Base-by-base conservation (phyloP, 1,140 invertebrate genomes). In the Ctenoplectra terminalis region DNA sequence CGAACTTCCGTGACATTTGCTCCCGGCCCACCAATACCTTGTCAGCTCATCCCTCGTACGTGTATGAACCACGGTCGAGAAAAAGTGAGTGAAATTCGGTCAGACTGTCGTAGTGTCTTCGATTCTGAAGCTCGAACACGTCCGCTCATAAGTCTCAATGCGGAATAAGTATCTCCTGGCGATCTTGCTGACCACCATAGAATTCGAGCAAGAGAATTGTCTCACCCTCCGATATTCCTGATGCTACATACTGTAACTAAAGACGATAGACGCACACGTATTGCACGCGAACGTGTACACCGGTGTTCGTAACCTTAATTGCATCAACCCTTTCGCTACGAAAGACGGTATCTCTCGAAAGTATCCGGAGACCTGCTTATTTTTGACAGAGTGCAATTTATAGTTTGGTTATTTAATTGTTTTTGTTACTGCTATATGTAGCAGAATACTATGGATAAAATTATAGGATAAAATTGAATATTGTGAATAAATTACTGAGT, bases 111-210 rank as follows among this genome's bases (percentile, higher is more conserved):
- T 20, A 66, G 5, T 26, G 73, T 58, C 72, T 23, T 46, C 73
- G 64, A 86, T 86, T 86, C 43, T n/a, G 76, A 67, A 70, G 66
- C 81, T 37, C 70, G 74, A 70, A 86, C 86, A 86, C 86, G 86
- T 87, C 74, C 85, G 72, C 43, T 72, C 84, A 73, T 87, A 86
- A 87, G 84, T 87, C 76, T 86, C 81, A 48, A 86, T 76, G 72
- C 46, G 61, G 58, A 76, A 86, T 80, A 86, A 86, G 86, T 81
- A 74, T 52, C 75, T 31, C 60, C 83, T 46, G 48, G 67, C 56
- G 40, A 78, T 85, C 79, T 78, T 82, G 69, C 85, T 78, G 74
- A 78, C 82, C 82, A 48, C 15, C 60, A n/a, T 78, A 20, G 29
- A 60, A 76, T 52, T 61, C 64, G 13, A 56, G 50, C 17, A 46